Conservation (phyloP, 2,113 vertebrate species). For the Micromys minutus region DNA sequence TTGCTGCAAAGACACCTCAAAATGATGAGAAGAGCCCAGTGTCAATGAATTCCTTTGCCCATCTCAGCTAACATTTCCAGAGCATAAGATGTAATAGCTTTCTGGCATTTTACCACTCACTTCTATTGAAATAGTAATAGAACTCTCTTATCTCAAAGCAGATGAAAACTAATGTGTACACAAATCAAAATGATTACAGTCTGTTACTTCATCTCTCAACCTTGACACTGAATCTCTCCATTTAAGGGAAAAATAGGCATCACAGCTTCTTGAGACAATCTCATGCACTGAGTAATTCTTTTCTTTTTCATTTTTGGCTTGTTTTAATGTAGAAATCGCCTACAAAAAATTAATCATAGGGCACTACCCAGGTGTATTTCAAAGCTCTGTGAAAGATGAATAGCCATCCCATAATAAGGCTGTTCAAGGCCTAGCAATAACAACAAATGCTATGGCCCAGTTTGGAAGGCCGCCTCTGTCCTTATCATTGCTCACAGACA, state of each 20-base stretch:
- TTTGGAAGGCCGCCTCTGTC: conserved; percentile 66
- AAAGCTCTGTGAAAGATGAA: conserved; percentile 81
- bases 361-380: conserved; percentile 45
- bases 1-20: not conserved
- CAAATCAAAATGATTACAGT: conserved; percentile 57
- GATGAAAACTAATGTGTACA: conserved; percentile 49
- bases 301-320: conserved; percentile 54
- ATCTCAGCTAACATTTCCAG: not conserved
- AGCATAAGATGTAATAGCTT: conserved; percentile 5
- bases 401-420: conserved; percentile 68
- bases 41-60: conserved; percentile 31
- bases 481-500: conserved; percentile 83
- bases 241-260: conserved; percentile 57
- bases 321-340: conserved; percentile 71
- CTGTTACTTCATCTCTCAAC: conserved; percentile 45
- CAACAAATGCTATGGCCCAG: conserved; percentile 72
- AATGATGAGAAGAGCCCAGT: conserved; percentile 23
- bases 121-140: conserved; percentile 30
- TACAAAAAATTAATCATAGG: conserved; percentile 50
- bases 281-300: conserved; percentile 3
- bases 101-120: conserved; percentile 53
- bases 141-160: conserved; percentile 55
- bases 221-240: conserved; percentile 11
- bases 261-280: conserved; percentile 8
- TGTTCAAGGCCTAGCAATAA: conserved; percentile 81